A percentile compares a stretch with the other conserved stretches of the same genome.
Conservation (phyloP, 2,797 vertebrate species). For the Sebastes nivosus region DNA sequence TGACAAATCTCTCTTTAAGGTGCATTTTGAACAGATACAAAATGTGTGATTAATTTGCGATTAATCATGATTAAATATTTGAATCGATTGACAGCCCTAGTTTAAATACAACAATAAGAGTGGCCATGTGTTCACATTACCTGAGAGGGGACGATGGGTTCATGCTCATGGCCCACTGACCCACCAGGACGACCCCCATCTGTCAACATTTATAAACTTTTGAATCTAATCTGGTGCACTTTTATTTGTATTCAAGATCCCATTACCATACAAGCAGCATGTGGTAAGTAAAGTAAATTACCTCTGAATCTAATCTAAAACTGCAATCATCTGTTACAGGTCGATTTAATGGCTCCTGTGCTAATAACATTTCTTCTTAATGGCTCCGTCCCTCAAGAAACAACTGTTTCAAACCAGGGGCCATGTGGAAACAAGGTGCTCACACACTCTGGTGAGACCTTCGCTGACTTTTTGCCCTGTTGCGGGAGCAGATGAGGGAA, state of each 20-base stretch:
- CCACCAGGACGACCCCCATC: constrained; percentile 4
- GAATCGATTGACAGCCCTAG: too few relatives aligned
- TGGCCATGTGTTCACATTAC: neutral
- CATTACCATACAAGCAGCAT: constrained; percentile 2
- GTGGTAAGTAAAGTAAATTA: neutral
- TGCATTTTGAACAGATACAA: too few relatives aligned
- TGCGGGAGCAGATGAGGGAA: constrained; percentile 6
- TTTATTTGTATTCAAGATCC: constrained; percentile 3
- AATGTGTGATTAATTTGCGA: too few relatives aligned
- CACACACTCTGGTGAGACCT: constrained; percentile 11
- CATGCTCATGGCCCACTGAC: neutral
- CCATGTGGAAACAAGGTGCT: constrained; percentile 34
- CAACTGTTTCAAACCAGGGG: neutral
- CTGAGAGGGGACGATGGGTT: neutral
- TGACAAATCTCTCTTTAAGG: too few relatives aligned
- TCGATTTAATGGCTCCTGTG: constrained; percentile 27
- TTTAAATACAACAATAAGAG: neutral
- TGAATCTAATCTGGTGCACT: constrained; percentile 16
- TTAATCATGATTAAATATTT: too few relatives aligned
- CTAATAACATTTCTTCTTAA: constrained; percentile 10
- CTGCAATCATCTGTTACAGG: constrained; percentile 25
- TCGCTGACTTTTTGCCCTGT: constrained; percentile 5
- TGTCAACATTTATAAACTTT: constrained; percentile 7
- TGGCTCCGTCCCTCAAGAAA: constrained; percentile 9
- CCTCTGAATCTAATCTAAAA: constrained; percentile 26